Evolutionary conservation across 2,113 vertebrate species (phyloP).

Genomic region (Thamnophis sirtalis): DNA sequence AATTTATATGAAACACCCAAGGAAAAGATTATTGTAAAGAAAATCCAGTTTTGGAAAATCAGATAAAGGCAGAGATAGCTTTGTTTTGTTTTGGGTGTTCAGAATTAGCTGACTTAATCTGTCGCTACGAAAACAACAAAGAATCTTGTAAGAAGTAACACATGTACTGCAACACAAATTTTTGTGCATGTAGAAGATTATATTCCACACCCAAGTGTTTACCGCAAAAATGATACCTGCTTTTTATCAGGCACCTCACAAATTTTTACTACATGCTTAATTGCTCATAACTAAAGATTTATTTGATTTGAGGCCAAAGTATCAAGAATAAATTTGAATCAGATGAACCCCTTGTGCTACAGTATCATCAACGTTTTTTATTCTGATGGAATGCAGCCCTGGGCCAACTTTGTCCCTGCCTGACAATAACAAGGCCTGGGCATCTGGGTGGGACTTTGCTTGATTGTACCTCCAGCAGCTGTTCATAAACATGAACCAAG

Average conservation of each 20-base stretch:
- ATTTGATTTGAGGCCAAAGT: neutral
- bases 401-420: neutral
- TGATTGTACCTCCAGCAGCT: conserved; percentile 13
- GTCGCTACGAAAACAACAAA: neutral
- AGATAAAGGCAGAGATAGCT: neutral
- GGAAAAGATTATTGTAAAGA: neutral
- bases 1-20: neutral
- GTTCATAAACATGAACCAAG: conserved; percentile 40
- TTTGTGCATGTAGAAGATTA: neutral
- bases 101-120: neutral
- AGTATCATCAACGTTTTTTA: neutral
- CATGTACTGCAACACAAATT: neutral
- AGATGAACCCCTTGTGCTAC: neutral
- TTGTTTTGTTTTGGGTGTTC: neutral
- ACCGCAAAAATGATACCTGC: neutral
- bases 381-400: neutral
- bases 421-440: conserved; percentile 10
- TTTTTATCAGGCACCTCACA: neutral
- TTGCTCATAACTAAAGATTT: neutral
- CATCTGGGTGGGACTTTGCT: neutral
- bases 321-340: neutral
- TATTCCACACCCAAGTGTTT: neutral
- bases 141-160: neutral
- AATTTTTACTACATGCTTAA: neutral
- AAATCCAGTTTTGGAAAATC: neutral